Evolutionary conservation across 92 coral and sea anemone species (phyloP).

Genomic region (Siderastrea radians): DNA sequence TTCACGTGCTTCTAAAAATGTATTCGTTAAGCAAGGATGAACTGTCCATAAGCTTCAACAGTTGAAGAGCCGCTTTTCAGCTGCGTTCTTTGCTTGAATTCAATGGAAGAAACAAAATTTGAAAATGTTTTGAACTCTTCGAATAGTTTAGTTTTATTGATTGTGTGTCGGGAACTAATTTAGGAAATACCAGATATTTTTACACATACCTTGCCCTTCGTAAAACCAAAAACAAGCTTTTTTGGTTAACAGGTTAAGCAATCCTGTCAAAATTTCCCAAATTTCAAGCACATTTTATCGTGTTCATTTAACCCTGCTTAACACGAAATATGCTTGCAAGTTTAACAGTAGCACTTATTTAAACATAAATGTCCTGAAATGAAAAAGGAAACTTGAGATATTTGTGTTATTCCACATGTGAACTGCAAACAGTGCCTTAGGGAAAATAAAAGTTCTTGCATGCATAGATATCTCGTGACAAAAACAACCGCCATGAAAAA

Average conservation of each 20-base stretch:
- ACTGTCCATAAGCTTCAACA: no score
- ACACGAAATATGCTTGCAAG: neutral
- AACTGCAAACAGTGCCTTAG: no score
- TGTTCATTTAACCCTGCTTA: neutral
- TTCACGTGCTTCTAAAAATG: no score
- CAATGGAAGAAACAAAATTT: neutral
- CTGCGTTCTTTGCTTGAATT: no score
- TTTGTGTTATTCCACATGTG: neutral
- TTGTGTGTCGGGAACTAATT: slow-evolving; percentile 14
- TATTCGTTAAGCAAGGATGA: no score
- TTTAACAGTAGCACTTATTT: no score
- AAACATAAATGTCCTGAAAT: neutral
- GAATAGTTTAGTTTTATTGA: neutral
- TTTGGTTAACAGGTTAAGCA: no score
- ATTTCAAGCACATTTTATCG: neutral
- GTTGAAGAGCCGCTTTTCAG: no score
- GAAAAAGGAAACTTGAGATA: neutral
- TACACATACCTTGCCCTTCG: neutral
- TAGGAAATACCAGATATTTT: slow-evolving; percentile 7
- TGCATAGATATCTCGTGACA: neutral
- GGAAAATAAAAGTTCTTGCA: no score
- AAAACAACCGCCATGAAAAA: neutral
- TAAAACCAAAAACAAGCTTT: no score
- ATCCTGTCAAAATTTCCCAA: no score
- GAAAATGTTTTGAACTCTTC: neutral